Percentiles rank a stretch among this genome's conserved stretches.
These are phyloP conservation scores for Catocala sponsa DNA, from an alignment of 2,888 invertebrate genomes.

Conservation along the genomic window DNA sequence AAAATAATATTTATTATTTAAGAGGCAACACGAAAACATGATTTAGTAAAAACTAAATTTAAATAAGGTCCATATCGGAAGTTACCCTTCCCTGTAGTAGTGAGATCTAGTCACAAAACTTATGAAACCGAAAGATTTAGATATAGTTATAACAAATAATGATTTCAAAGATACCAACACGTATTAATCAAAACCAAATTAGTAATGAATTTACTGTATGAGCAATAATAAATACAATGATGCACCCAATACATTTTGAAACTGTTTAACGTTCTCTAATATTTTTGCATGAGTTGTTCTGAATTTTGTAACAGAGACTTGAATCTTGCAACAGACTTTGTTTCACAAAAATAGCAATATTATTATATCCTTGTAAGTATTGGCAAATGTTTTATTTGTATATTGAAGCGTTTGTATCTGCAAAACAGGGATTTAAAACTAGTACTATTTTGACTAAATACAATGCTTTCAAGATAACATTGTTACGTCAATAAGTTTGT, in stretches of 20 bases:
- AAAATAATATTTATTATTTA: slow-evolving; percentile 1
- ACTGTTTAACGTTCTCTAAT: no score
- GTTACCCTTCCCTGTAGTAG: neutral
- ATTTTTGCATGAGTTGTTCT: no score
- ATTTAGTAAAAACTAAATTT: neutral
- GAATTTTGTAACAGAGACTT: no score
- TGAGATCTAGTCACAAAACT: slow-evolving; percentile 10
- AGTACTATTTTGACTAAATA: no score
- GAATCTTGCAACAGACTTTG: no score
- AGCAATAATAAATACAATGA: slow-evolving; percentile 6
- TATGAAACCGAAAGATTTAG: neutral
- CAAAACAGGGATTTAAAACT: slow-evolving; percentile 2
- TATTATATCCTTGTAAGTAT: no score
- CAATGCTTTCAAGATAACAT: no score
- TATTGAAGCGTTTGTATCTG: neutral
- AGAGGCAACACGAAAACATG: neutral
- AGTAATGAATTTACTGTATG: neutral
- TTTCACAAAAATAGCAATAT: no score
- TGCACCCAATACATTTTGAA: slow-evolving; percentile 1
- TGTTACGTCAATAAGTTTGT: neutral
- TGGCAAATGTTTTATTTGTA: no score
- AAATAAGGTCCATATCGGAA: slow-evolving; percentile 7
- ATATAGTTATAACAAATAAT: neutral
- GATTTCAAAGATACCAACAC: neutral
- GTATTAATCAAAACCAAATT: neutral